These are phyloP conservation scores for Drosophila sturtevanti DNA, from an alignment of 1,140 invertebrate genomes.

Conservation along the genomic window DNA sequence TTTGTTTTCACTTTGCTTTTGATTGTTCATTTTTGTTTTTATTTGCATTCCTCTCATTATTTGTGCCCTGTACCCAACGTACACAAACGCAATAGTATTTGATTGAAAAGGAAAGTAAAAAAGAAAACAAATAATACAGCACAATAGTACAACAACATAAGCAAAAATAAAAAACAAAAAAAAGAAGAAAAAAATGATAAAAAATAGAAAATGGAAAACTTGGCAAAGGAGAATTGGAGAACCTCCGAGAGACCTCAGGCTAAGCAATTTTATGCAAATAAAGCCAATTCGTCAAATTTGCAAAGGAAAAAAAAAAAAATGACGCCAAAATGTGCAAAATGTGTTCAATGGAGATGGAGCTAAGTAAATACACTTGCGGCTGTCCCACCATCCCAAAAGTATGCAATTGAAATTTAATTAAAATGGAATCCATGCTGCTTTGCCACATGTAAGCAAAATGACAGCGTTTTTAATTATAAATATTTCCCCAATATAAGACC, in stretches of 20 bases:
- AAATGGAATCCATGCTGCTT: constrained; percentile 2
- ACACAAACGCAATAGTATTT: constrained; percentile 2
- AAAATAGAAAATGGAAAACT: background rate
- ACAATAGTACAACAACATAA: no score
- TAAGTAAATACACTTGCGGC: background rate
- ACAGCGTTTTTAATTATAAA: constrained; percentile 3
- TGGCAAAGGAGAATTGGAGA: background rate
- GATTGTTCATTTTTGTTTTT: constrained; percentile 14
- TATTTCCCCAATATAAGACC: background rate
- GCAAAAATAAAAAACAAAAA: background rate
- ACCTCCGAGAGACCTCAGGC: background rate
- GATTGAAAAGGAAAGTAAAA: background rate
- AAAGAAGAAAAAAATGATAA: background rate
- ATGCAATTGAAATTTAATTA: constrained; percentile 1
- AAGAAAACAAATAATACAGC: background rate
- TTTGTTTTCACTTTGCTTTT: constrained; percentile 12
- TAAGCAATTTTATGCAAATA: constrained; percentile 16
- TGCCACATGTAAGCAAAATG: background rate
- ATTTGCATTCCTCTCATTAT: constrained; percentile 21
- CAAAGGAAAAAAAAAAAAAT: background rate
- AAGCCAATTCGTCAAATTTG: background rate
- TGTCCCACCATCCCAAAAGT: background rate
- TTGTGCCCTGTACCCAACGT: constrained; percentile 3
- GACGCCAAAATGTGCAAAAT: constrained; percentile 3
- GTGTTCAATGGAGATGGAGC: background rate